Evolutionary conservation across 2,797 vertebrate genomes (phyloP).

Genomic region (Remorina albescens): DNA sequence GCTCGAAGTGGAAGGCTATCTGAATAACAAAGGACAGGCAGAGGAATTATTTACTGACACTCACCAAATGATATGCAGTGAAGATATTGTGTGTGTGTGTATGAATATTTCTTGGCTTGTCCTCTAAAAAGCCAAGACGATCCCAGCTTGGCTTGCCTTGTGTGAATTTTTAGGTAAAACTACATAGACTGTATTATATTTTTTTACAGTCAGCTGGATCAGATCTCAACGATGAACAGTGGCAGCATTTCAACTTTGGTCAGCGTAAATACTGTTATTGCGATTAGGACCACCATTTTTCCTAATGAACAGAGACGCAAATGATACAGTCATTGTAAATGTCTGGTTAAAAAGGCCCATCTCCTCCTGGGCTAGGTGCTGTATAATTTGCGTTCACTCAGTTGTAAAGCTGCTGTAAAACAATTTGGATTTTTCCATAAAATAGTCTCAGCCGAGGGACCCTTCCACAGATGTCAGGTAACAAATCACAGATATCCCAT

Average conservation of each 20-base stretch:
- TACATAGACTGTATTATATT: too few species aligned
- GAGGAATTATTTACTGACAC: slow-evolving; percentile 55
- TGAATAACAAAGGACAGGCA: slow-evolving; percentile 73
- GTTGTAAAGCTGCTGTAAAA: background rate
- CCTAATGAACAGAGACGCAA: background rate
- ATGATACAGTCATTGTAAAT: too few species aligned
- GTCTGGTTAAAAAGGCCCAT: too few species aligned
- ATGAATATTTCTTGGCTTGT: background rate
- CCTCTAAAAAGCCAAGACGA: too few species aligned
- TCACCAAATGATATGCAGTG: slow-evolving; percentile 30
- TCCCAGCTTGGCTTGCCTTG: too few species aligned
- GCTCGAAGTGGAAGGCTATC: slow-evolving; percentile 65
- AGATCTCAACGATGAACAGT: too few species aligned
- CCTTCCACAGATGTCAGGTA: background rate
- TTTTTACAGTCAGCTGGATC: too few species aligned
- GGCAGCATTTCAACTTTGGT: background rate
- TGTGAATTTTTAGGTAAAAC: too few species aligned
- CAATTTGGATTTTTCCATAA: background rate
- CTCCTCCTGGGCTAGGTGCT: background rate
- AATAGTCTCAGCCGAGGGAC: background rate
- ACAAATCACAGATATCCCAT: background rate
- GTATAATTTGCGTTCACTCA: too few species aligned
- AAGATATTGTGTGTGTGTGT: background rate
- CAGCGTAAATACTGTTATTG: background rate
- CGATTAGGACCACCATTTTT: background rate